Evolutionary conservation across 2,113 vertebrate genomes (phyloP), one percentile per base, ranked within the genome.

Genomic region (Vidua macroura): DNA sequence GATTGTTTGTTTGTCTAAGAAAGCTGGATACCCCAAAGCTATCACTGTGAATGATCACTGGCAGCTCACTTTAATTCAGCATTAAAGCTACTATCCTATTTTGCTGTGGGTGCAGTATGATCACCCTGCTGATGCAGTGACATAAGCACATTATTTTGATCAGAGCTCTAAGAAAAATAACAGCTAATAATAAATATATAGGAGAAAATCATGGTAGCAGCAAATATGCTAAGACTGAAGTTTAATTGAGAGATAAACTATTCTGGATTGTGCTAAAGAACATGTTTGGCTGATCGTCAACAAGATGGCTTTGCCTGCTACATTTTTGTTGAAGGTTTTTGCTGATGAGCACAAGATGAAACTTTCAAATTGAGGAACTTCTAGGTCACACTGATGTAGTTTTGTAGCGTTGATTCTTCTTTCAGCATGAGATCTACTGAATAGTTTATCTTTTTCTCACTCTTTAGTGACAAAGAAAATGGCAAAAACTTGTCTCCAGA

Each of bases 331-430:
- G 39, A 56, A 35, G 49, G 10, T 53, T 95, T 97, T 86, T 95
- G 64, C 73, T 6, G 11, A 67, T 53, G 75, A 80, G 69, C 53
- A 62, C 87, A 95, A 90, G 91, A 91, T 58, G 88, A 76, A 95
- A 69, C 91, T 88, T 91, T 46, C 62, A 94, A 95, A 95, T 83
- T 96, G 84, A 94, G 96, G 84, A 97, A 96, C 94, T 93, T 81
- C 33, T 83, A 90, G 93, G 58, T 60, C 63, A 53, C 74, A 10
- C 27, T 83, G 81, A 58, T 97, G 78, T 89, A 78, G 83, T 90
- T 90, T 86, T 85, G 63, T 37, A 88, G 55, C 76, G 83, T 75
- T 95, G 86, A 97, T 96, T 97, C 94, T 96, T 94, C 89, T 92
- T 97, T 96, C 80, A 81, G 33, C 55, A 72, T 59, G 56, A 91